These are phyloP conservation scores for Zhengitettix transpicula DNA, from an alignment of 2,888 invertebrate genomes.

Conservation along the genomic window DNA sequence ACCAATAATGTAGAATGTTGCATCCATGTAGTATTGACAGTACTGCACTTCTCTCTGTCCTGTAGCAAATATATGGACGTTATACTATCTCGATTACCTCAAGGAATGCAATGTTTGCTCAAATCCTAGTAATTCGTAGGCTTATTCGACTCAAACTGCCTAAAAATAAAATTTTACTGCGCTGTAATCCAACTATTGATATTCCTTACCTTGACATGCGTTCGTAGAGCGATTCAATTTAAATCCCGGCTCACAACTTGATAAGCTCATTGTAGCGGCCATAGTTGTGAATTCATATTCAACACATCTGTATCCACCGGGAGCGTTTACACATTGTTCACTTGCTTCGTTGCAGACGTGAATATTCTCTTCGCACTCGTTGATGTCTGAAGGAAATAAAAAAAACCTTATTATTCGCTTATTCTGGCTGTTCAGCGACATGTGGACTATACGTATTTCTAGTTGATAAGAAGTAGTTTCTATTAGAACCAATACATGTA, in stretches of 20 bases:
- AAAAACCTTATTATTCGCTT: neutral
- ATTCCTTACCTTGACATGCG: conserved; percentile 19
- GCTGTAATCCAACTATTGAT: too few species aligned
- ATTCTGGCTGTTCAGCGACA: neutral
- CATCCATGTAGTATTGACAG: too few species aligned
- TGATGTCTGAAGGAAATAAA: conserved; percentile 27
- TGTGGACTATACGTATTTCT: neutral
- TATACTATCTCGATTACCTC: too few species aligned
- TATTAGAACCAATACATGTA: neutral
- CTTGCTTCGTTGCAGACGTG: conserved; percentile 36
- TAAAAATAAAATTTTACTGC: too few species aligned
- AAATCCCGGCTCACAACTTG: conserved; percentile 21
- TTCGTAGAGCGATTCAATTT: conserved; percentile 19
- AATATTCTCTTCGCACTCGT: conserved; percentile 30
- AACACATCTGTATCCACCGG: conserved; percentile 45
- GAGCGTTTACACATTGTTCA: conserved; percentile 48
- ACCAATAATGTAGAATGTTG: too few species aligned
- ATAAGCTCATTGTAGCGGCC: neutral
- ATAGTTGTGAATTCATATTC: neutral
- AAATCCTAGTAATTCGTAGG: too few species aligned
- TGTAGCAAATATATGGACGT: too few species aligned
- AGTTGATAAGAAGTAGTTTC: neutral
- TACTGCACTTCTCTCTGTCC: too few species aligned
- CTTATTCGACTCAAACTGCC: too few species aligned
- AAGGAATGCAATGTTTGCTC: too few species aligned